phyloP scores from a whole-genome alignment of 2,797 vertebrate genomes.

The Pangasius larnaudii region DNA sequence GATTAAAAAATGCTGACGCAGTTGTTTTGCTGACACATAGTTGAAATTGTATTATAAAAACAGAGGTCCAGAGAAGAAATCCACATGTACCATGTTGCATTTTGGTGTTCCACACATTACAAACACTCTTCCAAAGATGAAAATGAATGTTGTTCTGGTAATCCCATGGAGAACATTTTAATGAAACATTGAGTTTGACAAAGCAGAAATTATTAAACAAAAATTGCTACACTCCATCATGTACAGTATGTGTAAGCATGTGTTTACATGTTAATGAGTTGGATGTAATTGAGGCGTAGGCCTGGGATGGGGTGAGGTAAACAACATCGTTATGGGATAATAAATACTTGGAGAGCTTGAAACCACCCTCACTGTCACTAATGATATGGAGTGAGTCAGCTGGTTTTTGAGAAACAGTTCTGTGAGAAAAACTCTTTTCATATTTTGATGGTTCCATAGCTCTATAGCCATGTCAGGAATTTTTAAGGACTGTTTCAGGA shows the following conservation, averaged over 20 bases:
- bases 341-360: conserved; percentile 10
- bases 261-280: neutral
- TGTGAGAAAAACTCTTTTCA: neutral
- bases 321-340: conserved; percentile 17
- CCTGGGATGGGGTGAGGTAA: neutral
- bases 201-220: neutral
- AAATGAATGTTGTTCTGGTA: neutral
- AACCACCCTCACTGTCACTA: conserved; percentile 17
- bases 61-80: too few relatives aligned
- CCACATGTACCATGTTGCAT: too few relatives aligned
- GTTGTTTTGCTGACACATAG: neutral
- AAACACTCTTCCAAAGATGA: neutral
- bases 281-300: neutral
- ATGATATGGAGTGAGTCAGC: too few relatives aligned
- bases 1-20: neutral
- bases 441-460: neutral
- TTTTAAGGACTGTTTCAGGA: neutral
- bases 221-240: neutral
- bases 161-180: too few relatives aligned
- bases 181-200: neutral
- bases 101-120: neutral
- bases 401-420: neutral
- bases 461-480: neutral
- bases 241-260: neutral
- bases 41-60: too few relatives aligned